These are phyloP conservation scores for Zosterops borbonicus DNA, from an alignment of 2,113 vertebrate genomes.

Conservation along the genomic window DNA sequence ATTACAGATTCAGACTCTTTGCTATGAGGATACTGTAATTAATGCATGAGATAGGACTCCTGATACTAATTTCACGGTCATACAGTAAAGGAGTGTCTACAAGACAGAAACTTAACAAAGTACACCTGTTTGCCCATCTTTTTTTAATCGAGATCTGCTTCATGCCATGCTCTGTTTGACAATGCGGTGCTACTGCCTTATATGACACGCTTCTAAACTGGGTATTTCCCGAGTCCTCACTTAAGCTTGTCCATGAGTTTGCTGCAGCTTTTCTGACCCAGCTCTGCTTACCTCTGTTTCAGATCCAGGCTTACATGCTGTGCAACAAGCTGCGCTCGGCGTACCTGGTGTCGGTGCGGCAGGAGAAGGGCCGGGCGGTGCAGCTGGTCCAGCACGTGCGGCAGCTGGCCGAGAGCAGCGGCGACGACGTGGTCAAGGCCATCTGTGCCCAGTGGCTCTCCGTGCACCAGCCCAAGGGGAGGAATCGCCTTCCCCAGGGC, in stretches of 20 bases:
- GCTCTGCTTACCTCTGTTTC: background rate
- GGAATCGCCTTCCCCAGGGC: slow-evolving; percentile 46
- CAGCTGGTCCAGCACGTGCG: slow-evolving; percentile 86
- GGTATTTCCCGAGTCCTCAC: background rate
- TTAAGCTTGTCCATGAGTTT: background rate
- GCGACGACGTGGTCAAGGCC: slow-evolving; percentile 86
- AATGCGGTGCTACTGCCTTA: rapidly evolving
- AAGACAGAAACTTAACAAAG: background rate
- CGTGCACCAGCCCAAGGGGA: slow-evolving; percentile 77
- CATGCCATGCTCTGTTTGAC: background rate
- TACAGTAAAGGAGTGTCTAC: background rate
- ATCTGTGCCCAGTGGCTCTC: slow-evolving; percentile 94
- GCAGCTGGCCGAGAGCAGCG: slow-evolving; percentile 78
- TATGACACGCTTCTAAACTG: rapidly evolving
- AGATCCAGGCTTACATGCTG: slow-evolving; percentile 91
- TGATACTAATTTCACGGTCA: background rate
- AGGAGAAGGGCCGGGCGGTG: slow-evolving; percentile 80
- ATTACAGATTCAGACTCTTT: background rate
- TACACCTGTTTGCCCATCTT: background rate
- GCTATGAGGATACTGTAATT: background rate
- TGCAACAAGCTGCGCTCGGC: slow-evolving; percentile 91
- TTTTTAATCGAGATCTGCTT: too few relatives aligned
- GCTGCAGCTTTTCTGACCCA: background rate
- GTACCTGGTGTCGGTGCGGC: slow-evolving; percentile 91
- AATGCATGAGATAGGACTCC: background rate